phyloP scores from a whole-genome alignment of 2,888 invertebrate genomes.

The Notodonta dromedarius region DNA sequence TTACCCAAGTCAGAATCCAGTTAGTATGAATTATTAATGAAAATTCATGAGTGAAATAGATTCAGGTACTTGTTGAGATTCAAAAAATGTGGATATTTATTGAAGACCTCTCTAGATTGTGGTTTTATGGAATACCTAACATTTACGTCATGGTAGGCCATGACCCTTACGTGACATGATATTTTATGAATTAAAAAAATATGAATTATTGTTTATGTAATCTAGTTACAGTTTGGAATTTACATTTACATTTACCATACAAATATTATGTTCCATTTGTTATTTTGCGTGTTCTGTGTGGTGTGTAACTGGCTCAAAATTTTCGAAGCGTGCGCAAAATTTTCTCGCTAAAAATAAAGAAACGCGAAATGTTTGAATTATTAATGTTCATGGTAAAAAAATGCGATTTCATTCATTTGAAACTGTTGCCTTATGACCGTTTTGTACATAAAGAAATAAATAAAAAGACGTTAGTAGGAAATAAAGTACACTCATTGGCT shows the following conservation, averaged over 20 bases:
- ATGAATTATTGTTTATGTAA: too few relatives aligned
- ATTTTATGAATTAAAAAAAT: too few relatives aligned
- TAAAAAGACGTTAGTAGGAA: slow-evolving; percentile 74
- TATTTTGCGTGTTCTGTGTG: not conserved
- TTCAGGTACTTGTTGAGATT: too few relatives aligned
- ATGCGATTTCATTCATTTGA: slow-evolving; percentile 73
- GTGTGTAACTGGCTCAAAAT: slow-evolving; percentile 29
- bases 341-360: slow-evolving; percentile 52
- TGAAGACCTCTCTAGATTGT: too few relatives aligned
- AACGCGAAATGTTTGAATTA: slow-evolving; percentile 50
- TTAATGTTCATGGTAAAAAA: slow-evolving; percentile 52
- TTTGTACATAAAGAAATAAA: slow-evolving; percentile 81
- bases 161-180: too few relatives aligned
- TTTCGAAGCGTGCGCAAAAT: slow-evolving; percentile 50
- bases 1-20: slow-evolving; percentile 24
- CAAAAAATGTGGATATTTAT: too few relatives aligned
- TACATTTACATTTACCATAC: too few relatives aligned
- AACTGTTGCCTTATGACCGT: slow-evolving; percentile 82
- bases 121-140: too few relatives aligned
- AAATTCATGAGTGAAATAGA: not conserved
- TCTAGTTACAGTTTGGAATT: too few relatives aligned
- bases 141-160: too few relatives aligned
- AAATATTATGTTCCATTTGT: not conserved
- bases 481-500: slow-evolving; percentile 82
- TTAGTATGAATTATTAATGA: slow-evolving; percentile 7